These are phyloP conservation scores for Limenitis camilla DNA, from an alignment of 2,888 invertebrate species.

Conservation along the genomic window DNA sequence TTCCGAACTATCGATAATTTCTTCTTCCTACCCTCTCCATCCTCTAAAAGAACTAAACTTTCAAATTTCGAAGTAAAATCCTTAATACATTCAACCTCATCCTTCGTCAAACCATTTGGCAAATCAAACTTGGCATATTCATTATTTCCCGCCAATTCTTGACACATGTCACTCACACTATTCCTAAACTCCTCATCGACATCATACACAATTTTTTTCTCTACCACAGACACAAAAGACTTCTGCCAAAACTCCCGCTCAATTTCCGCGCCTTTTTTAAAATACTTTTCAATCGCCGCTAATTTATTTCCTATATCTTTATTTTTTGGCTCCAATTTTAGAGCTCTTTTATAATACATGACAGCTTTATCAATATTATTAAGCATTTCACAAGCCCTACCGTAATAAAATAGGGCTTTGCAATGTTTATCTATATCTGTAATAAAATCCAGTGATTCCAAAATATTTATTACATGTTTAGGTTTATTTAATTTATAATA, in stretches of 20 bases:
- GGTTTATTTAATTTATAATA: slow-evolving; percentile 55
- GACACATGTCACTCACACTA: slow-evolving; percentile 49
- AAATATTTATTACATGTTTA: slow-evolving; percentile 49
- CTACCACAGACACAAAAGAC: slow-evolving; percentile 37
- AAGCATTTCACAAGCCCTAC: slow-evolving; percentile 45
- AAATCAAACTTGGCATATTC: slow-evolving; percentile 52
- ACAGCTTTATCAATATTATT: slow-evolving; percentile 47
- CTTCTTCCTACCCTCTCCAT: slow-evolving; percentile 40
- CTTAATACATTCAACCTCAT: slow-evolving; percentile 49
- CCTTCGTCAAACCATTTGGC: slow-evolving; percentile 40
- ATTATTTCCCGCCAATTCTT: slow-evolving; percentile 43
- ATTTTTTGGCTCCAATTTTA: slow-evolving; percentile 60
- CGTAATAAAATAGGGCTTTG: slow-evolving; percentile 57
- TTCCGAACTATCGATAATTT: slow-evolving; percentile 43
- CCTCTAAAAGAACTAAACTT: slow-evolving; percentile 39
- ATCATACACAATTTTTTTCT: slow-evolving; percentile 33
- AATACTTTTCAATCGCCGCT: slow-evolving; percentile 40
- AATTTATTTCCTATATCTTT: slow-evolving; percentile 52
- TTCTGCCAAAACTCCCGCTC: slow-evolving; percentile 56
- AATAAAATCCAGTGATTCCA: slow-evolving; percentile 47
- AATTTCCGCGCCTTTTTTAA: slow-evolving; percentile 32
- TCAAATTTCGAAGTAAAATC: slow-evolving; percentile 40
- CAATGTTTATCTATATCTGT: slow-evolving; percentile 50
- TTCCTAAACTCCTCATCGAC: slow-evolving; percentile 53
- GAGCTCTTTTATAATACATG: slow-evolving; percentile 50